Conservation (phyloP, 2,888 invertebrate species). For the Conops quadrifasciatus region DNA sequence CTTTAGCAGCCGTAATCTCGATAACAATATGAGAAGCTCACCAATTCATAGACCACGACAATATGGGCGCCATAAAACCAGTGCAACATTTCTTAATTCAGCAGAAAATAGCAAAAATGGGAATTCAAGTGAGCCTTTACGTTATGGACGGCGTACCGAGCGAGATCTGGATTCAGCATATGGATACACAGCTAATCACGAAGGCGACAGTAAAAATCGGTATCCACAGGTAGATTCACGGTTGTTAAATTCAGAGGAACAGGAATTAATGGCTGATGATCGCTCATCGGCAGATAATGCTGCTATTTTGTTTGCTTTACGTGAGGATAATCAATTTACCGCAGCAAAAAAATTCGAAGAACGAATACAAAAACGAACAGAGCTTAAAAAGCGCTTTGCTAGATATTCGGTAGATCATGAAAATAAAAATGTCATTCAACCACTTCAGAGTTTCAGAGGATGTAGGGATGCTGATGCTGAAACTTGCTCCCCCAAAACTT, state of each 20-base stretch:
- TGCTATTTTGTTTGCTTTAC: slow-evolving; percentile 66
- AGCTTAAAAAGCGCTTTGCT: slow-evolving; percentile 82
- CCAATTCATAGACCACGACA: slow-evolving; percentile 46
- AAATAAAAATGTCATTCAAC: slow-evolving; percentile 40
- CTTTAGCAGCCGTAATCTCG: slow-evolving; percentile 48
- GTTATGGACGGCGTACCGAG: slow-evolving; percentile 45
- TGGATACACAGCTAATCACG: slow-evolving; percentile 57
- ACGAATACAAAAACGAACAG: slow-evolving; percentile 81
- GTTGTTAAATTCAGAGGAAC: slow-evolving; percentile 58
- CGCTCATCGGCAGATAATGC: slow-evolving; percentile 68
- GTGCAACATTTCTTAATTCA: slow-evolving; percentile 44
- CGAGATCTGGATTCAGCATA: slow-evolving; percentile 45
- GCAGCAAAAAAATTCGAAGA: slow-evolving; percentile 70
- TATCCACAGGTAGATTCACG: slow-evolving; percentile 52
- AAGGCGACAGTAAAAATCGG: slow-evolving; percentile 39
- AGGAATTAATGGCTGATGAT: slow-evolving; percentile 65
- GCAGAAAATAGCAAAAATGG: slow-evolving; percentile 36
- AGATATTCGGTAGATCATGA: slow-evolving; percentile 84
- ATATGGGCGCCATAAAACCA: slow-evolving; percentile 56
- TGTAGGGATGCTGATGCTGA: too few relatives aligned
- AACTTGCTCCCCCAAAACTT: too few relatives aligned
- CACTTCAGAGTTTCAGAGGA: too few relatives aligned
- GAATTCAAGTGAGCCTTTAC: slow-evolving; percentile 39
- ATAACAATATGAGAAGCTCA: slow-evolving; percentile 2
- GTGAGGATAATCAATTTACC: slow-evolving; percentile 64